Conservation (phyloP, 2,797 vertebrate genomes). For the Oryzias dopingdopingensis region DNA sequence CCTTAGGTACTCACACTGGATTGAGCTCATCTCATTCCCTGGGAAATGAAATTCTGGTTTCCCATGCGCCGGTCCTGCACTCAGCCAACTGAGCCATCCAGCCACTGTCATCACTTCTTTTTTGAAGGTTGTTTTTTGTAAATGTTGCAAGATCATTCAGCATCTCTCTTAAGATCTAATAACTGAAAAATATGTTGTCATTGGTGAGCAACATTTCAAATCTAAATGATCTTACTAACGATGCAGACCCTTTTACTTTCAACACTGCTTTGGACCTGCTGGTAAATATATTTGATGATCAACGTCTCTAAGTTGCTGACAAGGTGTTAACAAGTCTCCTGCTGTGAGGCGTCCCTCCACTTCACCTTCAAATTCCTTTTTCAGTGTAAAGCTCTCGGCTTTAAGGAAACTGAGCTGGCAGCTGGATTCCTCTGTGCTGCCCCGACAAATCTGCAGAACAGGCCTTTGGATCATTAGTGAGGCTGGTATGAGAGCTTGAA, state of each 20-base stretch:
- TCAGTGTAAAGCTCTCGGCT: conserved; percentile 50
- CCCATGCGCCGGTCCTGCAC: too few relatives aligned
- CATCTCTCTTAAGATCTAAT: too few relatives aligned
- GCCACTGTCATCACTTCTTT: too few relatives aligned
- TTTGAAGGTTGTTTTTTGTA: too few relatives aligned
- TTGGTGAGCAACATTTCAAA: too few relatives aligned
- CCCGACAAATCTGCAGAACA: conserved; percentile 70
- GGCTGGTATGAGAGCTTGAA: conserved; percentile 67
- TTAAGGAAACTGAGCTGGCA: conserved; percentile 59
- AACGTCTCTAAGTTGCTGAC: conserved; percentile 51
- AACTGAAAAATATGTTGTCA: too few relatives aligned
- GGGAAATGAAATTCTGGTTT: too few relatives aligned
- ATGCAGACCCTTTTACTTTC: conserved; percentile 40
- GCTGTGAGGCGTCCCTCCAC: conserved; percentile 64
- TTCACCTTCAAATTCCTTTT: conserved; percentile 63
- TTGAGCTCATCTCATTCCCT: too few relatives aligned
- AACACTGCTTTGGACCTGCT: conserved; percentile 41
- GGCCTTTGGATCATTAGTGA: conserved; percentile 72
- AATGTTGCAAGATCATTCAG: too few relatives aligned
- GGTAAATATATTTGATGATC: conserved; percentile 48
- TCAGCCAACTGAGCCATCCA: too few relatives aligned
- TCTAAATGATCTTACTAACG: conserved; percentile 17
- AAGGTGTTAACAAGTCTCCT: conserved; percentile 61
- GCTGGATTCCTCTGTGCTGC: conserved; percentile 54
- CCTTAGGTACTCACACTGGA: too few relatives aligned